Evolutionary conservation across 2,113 vertebrate genomes (phyloP).

Genomic region (Salvelinus alpinus): DNA sequence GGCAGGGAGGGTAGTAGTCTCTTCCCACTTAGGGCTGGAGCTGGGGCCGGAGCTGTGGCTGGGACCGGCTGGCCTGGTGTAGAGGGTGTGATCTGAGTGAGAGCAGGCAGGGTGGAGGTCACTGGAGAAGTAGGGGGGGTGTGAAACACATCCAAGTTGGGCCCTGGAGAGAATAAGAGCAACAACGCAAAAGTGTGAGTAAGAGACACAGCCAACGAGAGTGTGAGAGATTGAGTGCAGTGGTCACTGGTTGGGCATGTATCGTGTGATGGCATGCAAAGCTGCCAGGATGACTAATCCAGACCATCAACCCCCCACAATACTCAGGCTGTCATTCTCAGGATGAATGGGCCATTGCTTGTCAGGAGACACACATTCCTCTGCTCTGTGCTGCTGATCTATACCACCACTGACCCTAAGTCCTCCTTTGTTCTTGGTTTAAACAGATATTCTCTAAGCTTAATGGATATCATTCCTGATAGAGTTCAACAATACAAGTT

Average conservation of each 20-base stretch:
- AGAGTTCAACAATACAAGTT: constrained; percentile 40
- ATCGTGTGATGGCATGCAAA: constrained; percentile 19
- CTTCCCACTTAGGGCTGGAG: constrained; percentile 26
- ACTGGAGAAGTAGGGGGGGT: constrained; percentile 65
- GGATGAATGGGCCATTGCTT: constrained; percentile 26
- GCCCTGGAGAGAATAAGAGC: constrained; percentile 39
- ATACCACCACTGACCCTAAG: constrained; percentile 1
- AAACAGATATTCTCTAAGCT: constrained; percentile 43
- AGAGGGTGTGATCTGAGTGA: constrained; percentile 15
- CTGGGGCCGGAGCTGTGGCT: constrained; percentile 8
- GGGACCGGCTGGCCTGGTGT: constrained; percentile 19
- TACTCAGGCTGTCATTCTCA: constrained; percentile 2
- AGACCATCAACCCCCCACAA: constrained; percentile 20
- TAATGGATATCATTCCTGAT: constrained; percentile 1
- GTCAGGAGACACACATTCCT: constrained; percentile 48
- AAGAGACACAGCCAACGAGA: background rate
- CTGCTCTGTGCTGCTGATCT: constrained; percentile 25
- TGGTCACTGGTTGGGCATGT: constrained; percentile 25
- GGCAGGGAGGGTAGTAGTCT: constrained; percentile 29
- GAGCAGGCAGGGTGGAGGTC: constrained; percentile 20
- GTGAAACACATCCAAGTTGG: constrained; percentile 62
- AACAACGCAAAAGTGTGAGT: background rate
- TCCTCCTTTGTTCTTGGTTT: constrained; percentile 56
- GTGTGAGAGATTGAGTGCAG: background rate
- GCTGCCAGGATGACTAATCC: constrained; percentile 20